phyloP scores from a whole-genome alignment of 2,888 invertebrate genomes.

The Drosophila anomalipes region DNA sequence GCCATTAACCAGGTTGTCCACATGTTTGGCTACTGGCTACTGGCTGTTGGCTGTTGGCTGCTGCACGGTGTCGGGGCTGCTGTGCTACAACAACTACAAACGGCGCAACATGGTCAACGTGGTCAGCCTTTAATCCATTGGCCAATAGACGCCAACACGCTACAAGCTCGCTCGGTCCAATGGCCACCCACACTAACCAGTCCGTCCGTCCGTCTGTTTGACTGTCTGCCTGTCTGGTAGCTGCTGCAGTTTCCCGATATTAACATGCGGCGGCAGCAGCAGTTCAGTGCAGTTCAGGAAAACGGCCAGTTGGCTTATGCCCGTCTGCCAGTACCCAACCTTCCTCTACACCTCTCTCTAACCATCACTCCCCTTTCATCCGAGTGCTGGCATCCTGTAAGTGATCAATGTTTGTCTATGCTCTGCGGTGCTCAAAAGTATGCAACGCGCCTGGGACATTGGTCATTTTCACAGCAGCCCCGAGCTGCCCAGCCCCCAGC shows the following conservation, averaged over 20 bases:
- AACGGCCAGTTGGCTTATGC: slow-evolving; percentile 66
- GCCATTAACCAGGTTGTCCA: slow-evolving; percentile 58
- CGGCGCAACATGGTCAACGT: slow-evolving; percentile 48
- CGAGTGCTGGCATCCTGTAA: slow-evolving; percentile 67
- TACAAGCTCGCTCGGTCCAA: slow-evolving; percentile 16
- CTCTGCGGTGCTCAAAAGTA: slow-evolving; percentile 63
- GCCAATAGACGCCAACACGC: slow-evolving; percentile 64
- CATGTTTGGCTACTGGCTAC: slow-evolving; percentile 30
- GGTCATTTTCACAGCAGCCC: slow-evolving; percentile 61
- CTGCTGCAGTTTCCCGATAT: slow-evolving; percentile 50
- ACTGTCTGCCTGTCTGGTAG: slow-evolving; percentile 6
- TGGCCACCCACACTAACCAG: not conserved
- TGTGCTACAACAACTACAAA: slow-evolving; percentile 10
- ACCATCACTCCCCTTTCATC: not conserved
- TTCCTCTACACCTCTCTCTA: not conserved
- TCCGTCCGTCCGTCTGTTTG: not conserved
- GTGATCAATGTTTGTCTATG: slow-evolving; percentile 81
- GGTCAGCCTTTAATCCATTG: slow-evolving; percentile 73
- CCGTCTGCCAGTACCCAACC: slow-evolving; percentile 12
- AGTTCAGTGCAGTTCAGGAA: slow-evolving; percentile 61
- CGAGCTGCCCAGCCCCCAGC: not conserved
- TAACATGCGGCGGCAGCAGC: slow-evolving; percentile 66
- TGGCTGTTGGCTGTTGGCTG: not conserved
- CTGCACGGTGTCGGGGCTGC: slow-evolving; percentile 3
- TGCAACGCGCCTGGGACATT: slow-evolving; percentile 60